Conservation (phyloP, 2,888 invertebrate species). For the Hypselothyrea guttata region DNA sequence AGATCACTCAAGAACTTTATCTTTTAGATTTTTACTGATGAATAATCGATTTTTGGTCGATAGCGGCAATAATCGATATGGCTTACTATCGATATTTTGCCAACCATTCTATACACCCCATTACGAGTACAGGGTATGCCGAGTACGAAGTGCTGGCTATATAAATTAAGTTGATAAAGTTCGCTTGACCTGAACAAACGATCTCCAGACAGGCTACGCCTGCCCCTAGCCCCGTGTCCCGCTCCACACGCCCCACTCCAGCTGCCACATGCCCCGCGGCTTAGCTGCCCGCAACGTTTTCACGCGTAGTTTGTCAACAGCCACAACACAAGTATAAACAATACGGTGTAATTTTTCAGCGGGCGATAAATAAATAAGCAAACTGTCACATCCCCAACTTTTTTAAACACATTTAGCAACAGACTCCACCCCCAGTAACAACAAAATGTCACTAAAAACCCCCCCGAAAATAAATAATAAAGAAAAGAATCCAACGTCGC, state of each 20-base stretch:
- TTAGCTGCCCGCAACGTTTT: conserved; percentile 6
- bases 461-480: conserved; percentile 3
- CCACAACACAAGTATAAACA: conserved; percentile 15
- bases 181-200: conserved; percentile 36
- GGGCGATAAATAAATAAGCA: conserved; percentile 57
- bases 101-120: no score
- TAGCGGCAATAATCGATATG: no score
- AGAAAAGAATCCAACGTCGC: conserved; percentile 45
- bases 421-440: conserved; percentile 1
- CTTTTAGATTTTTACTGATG: no score
- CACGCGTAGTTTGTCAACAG: conserved; percentile 24
- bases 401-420: conserved; percentile 20
- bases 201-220: conserved; percentile 1
- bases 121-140: no score
- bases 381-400: no score
- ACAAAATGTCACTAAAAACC: background rate
- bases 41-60: no score
- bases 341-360: conserved; percentile 46
- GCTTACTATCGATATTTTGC: no score
- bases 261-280: background rate
- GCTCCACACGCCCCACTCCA: background rate
- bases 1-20: no score
- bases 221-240: background rate
- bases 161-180: conserved; percentile 64
- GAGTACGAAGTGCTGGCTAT: no score